These are phyloP conservation scores for Cheumatopsyche charites DNA, from an alignment of 1,140 invertebrate genomes.

Conservation along the genomic window DNA sequence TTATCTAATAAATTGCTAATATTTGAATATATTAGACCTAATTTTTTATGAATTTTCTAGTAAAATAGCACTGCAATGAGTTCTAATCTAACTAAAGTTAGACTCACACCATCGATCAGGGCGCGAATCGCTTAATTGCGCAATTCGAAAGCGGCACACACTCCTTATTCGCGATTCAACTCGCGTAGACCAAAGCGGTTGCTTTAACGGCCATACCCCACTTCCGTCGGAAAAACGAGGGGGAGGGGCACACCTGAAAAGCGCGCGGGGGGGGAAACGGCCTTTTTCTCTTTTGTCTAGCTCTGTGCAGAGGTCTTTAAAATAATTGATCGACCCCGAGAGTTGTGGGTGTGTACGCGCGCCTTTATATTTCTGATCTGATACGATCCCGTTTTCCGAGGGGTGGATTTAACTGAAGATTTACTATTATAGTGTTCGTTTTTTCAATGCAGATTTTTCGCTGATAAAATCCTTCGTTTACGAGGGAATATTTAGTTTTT, in stretches of 20 bases:
- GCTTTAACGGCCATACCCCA: constrained; percentile 25
- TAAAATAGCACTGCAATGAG: too few species aligned
- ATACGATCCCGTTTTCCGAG: not conserved
- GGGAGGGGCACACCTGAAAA: constrained; percentile 10
- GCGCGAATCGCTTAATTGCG: constrained; percentile 39
- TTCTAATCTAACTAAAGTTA: not conserved
- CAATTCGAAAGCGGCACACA: constrained; percentile 41
- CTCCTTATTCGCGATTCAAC: constrained; percentile 23
- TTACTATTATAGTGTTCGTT: too few species aligned
- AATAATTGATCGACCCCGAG: not conserved
- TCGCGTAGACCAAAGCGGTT: constrained; percentile 1
- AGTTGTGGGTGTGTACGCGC: not conserved
- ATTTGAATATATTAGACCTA: too few species aligned
- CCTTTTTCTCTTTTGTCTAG: not conserved
- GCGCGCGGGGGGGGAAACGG: too few species aligned
- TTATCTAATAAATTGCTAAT: too few species aligned
- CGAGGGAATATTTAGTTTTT: too few species aligned
- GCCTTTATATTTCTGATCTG: not conserved
- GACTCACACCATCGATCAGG: constrained; percentile 32
- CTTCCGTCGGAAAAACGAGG: too few species aligned
- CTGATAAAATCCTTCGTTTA: too few species aligned
- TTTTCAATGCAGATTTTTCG: too few species aligned
- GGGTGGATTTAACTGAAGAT: not conserved
- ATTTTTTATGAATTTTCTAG: too few species aligned
- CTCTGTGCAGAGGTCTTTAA: not conserved